Conservation (phyloP, 2,797 vertebrate species). For the Miichthys miiuy region DNA sequence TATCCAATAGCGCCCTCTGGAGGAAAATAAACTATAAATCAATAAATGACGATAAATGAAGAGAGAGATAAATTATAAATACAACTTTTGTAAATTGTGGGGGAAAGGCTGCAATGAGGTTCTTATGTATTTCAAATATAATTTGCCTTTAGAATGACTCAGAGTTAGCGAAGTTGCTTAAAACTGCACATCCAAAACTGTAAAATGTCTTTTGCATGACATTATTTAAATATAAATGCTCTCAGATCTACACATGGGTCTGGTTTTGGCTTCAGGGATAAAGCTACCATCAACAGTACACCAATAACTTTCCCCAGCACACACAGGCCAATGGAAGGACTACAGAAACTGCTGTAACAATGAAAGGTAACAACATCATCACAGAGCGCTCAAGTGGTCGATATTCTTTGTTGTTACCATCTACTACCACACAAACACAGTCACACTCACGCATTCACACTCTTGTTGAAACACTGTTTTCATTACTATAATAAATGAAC, state of each 20-base stretch:
- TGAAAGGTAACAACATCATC: constrained; percentile 8
- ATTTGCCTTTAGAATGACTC: background rate
- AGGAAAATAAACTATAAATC: constrained; percentile 5
- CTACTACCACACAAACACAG: background rate
- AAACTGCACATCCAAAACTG: background rate
- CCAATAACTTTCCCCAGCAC: constrained; percentile 84
- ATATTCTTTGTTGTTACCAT: background rate
- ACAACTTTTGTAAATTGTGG: background rate
- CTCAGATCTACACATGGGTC: constrained; percentile 53
- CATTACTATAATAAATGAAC: background rate
- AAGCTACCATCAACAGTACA: constrained; percentile 82
- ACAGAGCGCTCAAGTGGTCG: constrained; percentile 12
- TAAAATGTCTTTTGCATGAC: background rate
- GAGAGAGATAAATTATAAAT: background rate
- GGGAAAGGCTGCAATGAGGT: background rate
- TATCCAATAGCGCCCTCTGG: constrained; percentile 44
- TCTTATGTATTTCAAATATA: background rate
- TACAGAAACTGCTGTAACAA: constrained; percentile 54
- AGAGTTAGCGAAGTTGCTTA: background rate
- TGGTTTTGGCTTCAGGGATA: constrained; percentile 63
- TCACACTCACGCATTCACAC: background rate
- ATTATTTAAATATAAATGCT: background rate
- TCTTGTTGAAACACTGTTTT: too few species aligned
- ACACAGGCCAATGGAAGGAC: constrained; percentile 68
- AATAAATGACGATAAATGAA: constrained; percentile 1